A percentile compares a stretch with the other conserved stretches of the same genome.
Evolutionary conservation across 2,888 invertebrate genomes (phyloP).

Genomic region (Drosophila anomalata): DNA sequence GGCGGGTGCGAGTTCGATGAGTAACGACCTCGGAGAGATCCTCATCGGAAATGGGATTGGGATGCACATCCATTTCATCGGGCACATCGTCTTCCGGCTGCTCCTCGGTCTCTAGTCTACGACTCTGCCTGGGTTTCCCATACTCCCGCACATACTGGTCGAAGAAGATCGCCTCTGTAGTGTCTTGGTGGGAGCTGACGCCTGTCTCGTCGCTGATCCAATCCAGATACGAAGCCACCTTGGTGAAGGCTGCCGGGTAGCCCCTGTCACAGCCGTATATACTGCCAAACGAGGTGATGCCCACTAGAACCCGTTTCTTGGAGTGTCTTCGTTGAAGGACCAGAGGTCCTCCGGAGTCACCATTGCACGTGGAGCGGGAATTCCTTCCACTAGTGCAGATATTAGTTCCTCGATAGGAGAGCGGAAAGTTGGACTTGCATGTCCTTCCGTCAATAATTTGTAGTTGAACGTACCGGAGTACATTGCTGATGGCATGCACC

Average conservation of each 20-base stretch:
- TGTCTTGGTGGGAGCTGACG: constrained; percentile 70
- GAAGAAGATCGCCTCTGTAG: constrained; percentile 69
- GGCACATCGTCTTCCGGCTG: constrained; percentile 57
- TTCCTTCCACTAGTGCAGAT: constrained; percentile 83
- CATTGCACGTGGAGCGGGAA: constrained; percentile 84
- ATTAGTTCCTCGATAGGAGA: constrained; percentile 82
- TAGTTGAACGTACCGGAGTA: constrained; percentile 83
- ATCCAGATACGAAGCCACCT: constrained; percentile 81
- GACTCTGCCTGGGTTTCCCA: constrained; percentile 50
- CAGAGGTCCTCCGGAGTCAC: constrained; percentile 84
- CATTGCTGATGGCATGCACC: constrained; percentile 82
- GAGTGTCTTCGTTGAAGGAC: constrained; percentile 77
- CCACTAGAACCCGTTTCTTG: constrained; percentile 78
- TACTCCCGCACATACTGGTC: constrained; percentile 66
- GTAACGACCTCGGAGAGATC: constrained; percentile 39
- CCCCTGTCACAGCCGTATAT: constrained; percentile 82
- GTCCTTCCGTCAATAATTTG: constrained; percentile 82
- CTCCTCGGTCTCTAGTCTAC: constrained; percentile 38
- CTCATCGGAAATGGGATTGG: constrained; percentile 36
- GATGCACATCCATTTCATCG: constrained; percentile 63
- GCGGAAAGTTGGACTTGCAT: constrained; percentile 83
- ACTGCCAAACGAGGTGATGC: constrained; percentile 82
- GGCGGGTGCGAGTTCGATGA: constrained; percentile 45
- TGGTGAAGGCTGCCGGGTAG: constrained; percentile 82
- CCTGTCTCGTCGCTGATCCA: constrained; percentile 82